A percentile compares a stretch with the other conserved stretches of the same genome.
phyloP scores from a whole-genome alignment of 2,113 vertebrate species.

The Lepus americanus region DNA sequence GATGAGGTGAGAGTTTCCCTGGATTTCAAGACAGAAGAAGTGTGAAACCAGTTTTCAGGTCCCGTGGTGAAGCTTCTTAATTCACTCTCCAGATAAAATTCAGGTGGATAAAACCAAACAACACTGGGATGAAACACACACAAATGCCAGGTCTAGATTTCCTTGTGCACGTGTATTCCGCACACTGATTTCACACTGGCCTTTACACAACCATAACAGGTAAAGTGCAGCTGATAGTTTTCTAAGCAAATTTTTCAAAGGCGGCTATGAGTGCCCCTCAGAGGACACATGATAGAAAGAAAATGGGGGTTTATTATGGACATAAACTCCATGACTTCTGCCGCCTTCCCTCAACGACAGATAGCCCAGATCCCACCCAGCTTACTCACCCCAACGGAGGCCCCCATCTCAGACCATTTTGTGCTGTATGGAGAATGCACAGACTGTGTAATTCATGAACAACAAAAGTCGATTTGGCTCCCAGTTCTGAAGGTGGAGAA shows the following conservation, averaged over 20 bases:
- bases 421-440: background rate
- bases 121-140: background rate
- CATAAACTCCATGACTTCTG: constrained; percentile 88
- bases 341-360: constrained; percentile 88
- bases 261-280: constrained; percentile 89
- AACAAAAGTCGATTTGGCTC: background rate
- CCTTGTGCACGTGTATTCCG: constrained; percentile 2
- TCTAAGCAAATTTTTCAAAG: constrained; percentile 82
- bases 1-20: background rate
- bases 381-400: background rate
- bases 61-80: background rate
- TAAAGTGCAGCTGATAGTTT: constrained; percentile 86
- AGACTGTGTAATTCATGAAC: background rate
- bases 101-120: background rate
- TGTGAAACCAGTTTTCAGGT: background rate
- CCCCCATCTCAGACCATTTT: background rate
- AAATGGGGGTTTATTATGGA: constrained; percentile 88
- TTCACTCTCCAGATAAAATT: background rate
- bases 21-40: constrained; percentile 6
- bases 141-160: constrained; percentile 60
- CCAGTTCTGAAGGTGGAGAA: background rate
- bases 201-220: constrained; percentile 82
- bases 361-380: constrained; percentile 46
- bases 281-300: constrained; percentile 88
- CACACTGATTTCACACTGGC: constrained; percentile 67